Evolutionary conservation across 2,113 vertebrate species (phyloP).

Genomic region (Lycaon pictus): DNA sequence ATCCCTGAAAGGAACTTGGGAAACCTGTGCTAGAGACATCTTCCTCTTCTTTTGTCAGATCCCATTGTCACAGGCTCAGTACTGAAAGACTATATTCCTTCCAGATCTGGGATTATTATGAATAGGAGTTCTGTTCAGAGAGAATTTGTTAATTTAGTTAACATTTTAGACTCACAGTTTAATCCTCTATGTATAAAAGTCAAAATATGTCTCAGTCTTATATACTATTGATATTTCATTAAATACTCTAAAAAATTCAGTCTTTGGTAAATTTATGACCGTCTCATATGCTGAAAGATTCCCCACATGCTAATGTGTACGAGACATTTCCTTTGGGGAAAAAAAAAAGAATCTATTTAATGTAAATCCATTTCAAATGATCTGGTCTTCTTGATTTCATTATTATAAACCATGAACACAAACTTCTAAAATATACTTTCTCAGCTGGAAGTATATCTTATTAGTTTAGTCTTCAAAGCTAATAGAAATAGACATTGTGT

Average conservation of each 20-base stretch:
- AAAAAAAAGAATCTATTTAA: conserved; percentile 25
- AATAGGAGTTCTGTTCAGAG: neutral
- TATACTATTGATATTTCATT: neutral
- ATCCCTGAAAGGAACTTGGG: neutral
- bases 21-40: neutral
- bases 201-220: neutral
- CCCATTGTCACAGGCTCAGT: neutral
- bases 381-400: conserved; percentile 43
- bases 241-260: neutral
- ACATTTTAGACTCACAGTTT: neutral
- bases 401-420: conserved; percentile 34
- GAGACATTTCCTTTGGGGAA: neutral
- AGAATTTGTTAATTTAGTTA: conserved; percentile 20
- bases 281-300: neutral
- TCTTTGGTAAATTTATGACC: neutral
- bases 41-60: neutral
- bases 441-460: conserved; percentile 58
- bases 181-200: neutral
- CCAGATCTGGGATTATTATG: neutral
- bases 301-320: neutral
- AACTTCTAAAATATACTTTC: conserved; percentile 63
- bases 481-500: conserved; percentile 70
- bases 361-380: conserved; percentile 40
- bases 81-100: neutral
- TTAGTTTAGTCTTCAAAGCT: conserved; percentile 37